Base-by-base conservation (phyloP, 1,140 invertebrate species). In the Sogatella furcifera region DNA sequence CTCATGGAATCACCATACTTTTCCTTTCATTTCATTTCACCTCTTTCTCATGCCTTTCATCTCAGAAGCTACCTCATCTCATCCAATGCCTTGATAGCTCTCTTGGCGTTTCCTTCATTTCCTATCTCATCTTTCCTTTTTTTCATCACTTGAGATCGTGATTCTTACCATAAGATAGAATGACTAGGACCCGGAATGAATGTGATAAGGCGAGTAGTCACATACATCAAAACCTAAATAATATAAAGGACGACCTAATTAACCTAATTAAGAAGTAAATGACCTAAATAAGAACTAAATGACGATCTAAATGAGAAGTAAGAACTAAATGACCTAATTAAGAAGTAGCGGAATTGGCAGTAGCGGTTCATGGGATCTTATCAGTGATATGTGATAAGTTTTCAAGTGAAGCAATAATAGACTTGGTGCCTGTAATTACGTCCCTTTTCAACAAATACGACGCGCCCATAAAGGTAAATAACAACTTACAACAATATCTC, bases 401-500 rank as follows among this genome's bases (percentile, higher is more conserved):
- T 28, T 55, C 53, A 22, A 55, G 34, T 28, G 53, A 28, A 31
- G 19, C 53, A 17, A 55, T 55, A 24, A 13, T 55, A 6, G 53
- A 55, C 28, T 28, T 55, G 19, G 34, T 55, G 6, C 53, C 24
- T 28, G 17, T 4, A 55, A 4, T 55, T 15, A 55, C 24, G 6
- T 31, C 15, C 5, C 34, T 55, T 31, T 28, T 55, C 15, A 55
- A 55, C 34, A 55, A 31, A 34, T 28, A 31, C n/a, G 53, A 55
- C 13, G n/a, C 53, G 22, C 3, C 53, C 6, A 22, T 55, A 1
- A 55, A 19, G 24, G 17, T 19, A 17, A 55, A 55, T 34, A 22
- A 17, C 6, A 21, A 55, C 53, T 55, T 55, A 55, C 22, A 55
- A 55, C 21, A 55, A 55, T 31, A 31, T 55, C 53, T 55, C n/a